Conservation (phyloP, 1,140 invertebrate genomes). For the Hormaphis cornu region DNA sequence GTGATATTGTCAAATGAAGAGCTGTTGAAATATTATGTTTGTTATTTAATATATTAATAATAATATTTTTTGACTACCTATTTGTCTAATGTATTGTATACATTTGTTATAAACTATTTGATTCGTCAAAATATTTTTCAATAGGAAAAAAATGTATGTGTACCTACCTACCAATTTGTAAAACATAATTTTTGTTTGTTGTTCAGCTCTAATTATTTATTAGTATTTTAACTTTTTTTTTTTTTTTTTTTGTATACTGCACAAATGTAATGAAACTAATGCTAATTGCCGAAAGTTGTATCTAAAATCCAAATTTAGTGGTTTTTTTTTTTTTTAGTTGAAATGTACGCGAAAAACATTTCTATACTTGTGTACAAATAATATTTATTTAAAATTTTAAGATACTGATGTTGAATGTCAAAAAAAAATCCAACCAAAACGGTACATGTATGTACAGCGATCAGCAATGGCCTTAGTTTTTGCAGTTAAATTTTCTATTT, state of each 20-base stretch:
- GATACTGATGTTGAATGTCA: not conserved
- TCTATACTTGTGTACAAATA: not conserved
- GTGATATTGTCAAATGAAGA: conserved; percentile 32
- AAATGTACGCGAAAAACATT: not conserved
- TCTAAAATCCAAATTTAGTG: not conserved
- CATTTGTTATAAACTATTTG: conserved; percentile 14
- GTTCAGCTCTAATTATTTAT: no score
- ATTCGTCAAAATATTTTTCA: conserved; percentile 24
- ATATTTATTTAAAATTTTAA: not conserved
- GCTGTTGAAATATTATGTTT: conserved; percentile 32
- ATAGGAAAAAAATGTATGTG: not conserved
- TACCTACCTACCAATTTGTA: no score
- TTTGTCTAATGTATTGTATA: conserved; percentile 20
- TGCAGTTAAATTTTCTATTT: not conserved
- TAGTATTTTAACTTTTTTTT: not conserved
- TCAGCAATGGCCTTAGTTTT: not conserved
- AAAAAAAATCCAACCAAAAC: not conserved
- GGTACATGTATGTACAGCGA: not conserved
- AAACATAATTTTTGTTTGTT: conserved; percentile 13
- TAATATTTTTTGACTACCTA: conserved; percentile 33
- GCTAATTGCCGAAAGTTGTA: not conserved
- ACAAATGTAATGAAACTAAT: not conserved
- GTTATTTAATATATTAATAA: conserved; percentile 33
- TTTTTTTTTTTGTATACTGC: conserved; percentile 21
- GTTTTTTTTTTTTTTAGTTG: not conserved